phyloP scores from a whole-genome alignment of 2,113 vertebrate species.

The Chamaetylas fuelleborni region DNA sequence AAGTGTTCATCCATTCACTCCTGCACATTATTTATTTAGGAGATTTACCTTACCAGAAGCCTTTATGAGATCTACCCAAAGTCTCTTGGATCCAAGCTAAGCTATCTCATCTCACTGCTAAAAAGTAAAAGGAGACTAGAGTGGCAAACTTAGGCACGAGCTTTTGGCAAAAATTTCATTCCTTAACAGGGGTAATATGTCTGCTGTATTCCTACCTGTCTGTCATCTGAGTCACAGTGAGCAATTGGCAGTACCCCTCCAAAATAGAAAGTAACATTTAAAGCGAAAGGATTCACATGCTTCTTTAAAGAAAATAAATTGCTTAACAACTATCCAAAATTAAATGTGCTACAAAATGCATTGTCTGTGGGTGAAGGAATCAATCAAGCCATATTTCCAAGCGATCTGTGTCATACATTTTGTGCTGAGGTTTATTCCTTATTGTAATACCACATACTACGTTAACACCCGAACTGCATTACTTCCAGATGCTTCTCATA shows the following conservation, averaged over 20 bases:
- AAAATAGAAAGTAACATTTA: neutral
- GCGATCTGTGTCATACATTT: neutral
- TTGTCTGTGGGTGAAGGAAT: neutral
- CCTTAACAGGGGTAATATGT: neutral
- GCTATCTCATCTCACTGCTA: neutral
- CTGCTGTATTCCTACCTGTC: neutral
- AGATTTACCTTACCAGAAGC: neutral
- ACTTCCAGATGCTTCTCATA: neutral
- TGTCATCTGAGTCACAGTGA: neutral
- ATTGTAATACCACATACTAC: neutral
- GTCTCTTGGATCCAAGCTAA: neutral
- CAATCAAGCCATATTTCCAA: neutral
- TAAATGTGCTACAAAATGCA: neutral
- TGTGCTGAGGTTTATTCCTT: neutral
- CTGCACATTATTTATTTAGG: neutral
- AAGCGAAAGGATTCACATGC: neutral
- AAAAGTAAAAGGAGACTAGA: neutral
- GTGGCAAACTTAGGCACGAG: neutral
- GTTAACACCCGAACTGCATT: neutral
- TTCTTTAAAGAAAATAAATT: neutral
- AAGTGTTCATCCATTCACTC: neutral
- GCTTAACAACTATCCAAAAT: neutral
- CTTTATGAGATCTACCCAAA: neutral
- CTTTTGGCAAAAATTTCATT: neutral
- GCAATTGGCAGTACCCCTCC: neutral